Conservation (phyloP, 2,113 vertebrate genomes). For the Neodon shergylaensis region DNA sequence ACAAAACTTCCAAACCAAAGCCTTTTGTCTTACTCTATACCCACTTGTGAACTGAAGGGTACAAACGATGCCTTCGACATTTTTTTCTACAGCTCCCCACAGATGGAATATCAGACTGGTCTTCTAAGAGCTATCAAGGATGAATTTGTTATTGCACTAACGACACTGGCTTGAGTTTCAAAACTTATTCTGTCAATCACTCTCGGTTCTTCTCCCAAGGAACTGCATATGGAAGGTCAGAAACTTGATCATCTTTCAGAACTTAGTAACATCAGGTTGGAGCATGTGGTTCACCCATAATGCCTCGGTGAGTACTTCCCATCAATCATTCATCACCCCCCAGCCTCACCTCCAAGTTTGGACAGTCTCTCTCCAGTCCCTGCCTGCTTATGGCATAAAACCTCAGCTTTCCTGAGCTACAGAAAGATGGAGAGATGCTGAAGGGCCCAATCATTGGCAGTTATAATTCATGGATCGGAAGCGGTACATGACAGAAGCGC, state of each 20-base stretch:
- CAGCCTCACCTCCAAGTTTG: not conserved
- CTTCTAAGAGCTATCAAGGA: not conserved
- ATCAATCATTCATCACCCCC: not conserved
- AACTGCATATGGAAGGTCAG: not conserved
- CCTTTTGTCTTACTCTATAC: not conserved
- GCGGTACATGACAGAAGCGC: not conserved
- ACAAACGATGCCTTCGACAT: not conserved
- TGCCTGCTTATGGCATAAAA: not conserved
- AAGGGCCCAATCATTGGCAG: not conserved
- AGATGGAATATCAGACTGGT: not conserved
- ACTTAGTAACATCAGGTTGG: not conserved
- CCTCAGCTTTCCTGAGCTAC: not conserved
- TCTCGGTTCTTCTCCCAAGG: not conserved
- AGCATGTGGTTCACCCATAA: not conserved
- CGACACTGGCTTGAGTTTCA: not conserved
- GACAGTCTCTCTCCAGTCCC: not conserved
- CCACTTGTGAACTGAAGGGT: constrained; percentile 6
- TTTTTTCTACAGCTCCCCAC: not conserved
- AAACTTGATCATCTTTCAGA: not conserved
- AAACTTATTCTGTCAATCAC: constrained; percentile 11
- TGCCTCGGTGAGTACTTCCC: not conserved
- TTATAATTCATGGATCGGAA: not conserved
- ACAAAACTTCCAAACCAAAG: too few relatives aligned
- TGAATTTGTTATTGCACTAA: not conserved
- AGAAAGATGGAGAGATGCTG: not conserved